These are phyloP conservation scores for Drosophila quinaria DNA, from an alignment of 2,888 invertebrate genomes.

Conservation along the genomic window DNA sequence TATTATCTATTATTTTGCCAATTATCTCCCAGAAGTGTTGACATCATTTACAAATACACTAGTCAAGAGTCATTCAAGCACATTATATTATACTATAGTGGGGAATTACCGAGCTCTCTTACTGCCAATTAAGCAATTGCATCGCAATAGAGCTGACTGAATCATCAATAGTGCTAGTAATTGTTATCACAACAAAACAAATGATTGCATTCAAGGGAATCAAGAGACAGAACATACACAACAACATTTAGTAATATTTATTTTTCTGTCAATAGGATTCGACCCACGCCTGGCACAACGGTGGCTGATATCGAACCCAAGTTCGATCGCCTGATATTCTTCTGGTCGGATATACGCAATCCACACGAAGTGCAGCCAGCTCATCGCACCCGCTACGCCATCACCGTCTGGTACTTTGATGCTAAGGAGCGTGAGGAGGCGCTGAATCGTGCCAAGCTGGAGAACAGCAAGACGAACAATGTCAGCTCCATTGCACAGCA, in stretches of 20 bases:
- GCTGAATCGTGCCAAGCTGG: slow-evolving; percentile 74
- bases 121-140: neutral
- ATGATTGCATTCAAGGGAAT: neutral
- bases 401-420: slow-evolving; percentile 97
- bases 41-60: slow-evolving; percentile 3
- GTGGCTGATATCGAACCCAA: slow-evolving; percentile 96
- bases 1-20: neutral
- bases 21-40: neutral
- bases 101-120: neutral
- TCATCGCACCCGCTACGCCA: slow-evolving; percentile 94
- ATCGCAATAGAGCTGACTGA: neutral
- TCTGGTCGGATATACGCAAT: slow-evolving; percentile 98
- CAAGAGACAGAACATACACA: neutral
- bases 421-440: slow-evolving; percentile 93
- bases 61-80: slow-evolving; percentile 7
- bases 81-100: slow-evolving; percentile 3
- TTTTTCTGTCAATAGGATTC: slow-evolving; percentile 88
- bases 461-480: slow-evolving; percentile 65
- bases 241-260: neutral
- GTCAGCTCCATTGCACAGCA: slow-evolving; percentile 46
- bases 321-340: slow-evolving; percentile 97
- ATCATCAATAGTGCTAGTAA: neutral
- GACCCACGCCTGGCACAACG: slow-evolving; percentile 93
- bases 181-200: neutral
- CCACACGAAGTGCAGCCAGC: slow-evolving; percentile 99